Evolutionary conservation across 2,113 vertebrate species (phyloP).

Genomic region (Thamnaconus septentrionalis): DNA sequence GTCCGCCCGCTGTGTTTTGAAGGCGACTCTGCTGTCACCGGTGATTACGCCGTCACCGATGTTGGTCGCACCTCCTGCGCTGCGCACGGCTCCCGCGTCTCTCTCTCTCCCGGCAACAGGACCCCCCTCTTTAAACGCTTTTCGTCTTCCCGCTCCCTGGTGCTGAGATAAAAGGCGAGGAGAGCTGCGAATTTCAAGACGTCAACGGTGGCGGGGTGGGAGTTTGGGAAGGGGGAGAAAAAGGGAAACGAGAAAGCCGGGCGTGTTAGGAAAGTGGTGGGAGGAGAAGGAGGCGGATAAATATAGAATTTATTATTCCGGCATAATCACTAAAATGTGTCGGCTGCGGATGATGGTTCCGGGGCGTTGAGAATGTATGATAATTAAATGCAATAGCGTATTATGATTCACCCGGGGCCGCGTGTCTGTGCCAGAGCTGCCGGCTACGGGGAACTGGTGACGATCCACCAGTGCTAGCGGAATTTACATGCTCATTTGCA

Average conservation of each 20-base stretch:
- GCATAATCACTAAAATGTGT: conserved; percentile 50
- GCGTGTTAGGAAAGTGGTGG: conserved; percentile 34
- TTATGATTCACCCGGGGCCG: conserved; percentile 44
- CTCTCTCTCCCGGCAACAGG: conserved; percentile 18
- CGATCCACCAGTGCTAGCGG: conserved; percentile 51
- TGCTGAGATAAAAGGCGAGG: conserved; percentile 14
- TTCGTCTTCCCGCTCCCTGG: conserved; percentile 23
- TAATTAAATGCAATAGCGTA: conserved; percentile 56
- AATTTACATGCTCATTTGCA: conserved; percentile 70
- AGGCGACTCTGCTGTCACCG: conserved; percentile 45
- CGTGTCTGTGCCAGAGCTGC: conserved; percentile 26
- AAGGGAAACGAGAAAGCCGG: conserved; percentile 32
- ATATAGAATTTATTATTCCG: conserved; percentile 46
- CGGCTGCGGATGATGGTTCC: conserved; percentile 45
- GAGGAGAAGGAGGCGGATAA: conserved; percentile 51
- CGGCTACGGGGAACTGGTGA: conserved; percentile 33
- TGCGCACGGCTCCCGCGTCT: conserved; percentile 4
- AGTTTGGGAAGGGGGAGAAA: background rate
- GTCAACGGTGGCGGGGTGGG: background rate
- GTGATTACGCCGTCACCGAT: conserved; percentile 65
- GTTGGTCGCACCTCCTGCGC: conserved; percentile 28
- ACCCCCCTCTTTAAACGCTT: conserved; percentile 14
- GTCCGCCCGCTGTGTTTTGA: conserved; percentile 50
- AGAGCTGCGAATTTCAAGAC: background rate
- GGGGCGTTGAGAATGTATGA: conserved; percentile 46